A percentile compares a stretch with the other conserved stretches of the same genome.
These are phyloP conservation scores for Smittia sp. DNA, from an alignment of 2,888 invertebrate species.

Conservation along the genomic window DNA sequence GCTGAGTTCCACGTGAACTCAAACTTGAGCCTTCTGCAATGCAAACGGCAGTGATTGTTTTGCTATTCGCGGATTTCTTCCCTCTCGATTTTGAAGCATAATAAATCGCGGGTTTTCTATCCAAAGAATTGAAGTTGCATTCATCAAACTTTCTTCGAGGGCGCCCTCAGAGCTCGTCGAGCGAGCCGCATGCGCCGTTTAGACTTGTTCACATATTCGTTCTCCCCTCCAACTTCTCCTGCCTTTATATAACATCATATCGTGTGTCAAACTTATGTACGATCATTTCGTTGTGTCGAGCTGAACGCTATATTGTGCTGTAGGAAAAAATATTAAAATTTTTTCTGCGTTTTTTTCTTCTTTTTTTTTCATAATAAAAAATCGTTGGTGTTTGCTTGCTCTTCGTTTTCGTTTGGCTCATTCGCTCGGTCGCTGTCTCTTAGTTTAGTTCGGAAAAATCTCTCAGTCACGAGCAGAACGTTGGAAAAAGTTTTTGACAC, in stretches of 20 bases:
- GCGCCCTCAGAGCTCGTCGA: neutral
- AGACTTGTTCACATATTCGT: neutral
- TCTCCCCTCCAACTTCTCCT: constrained; percentile 25
- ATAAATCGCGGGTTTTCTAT: too few relatives aligned
- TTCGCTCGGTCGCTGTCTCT: constrained; percentile 34
- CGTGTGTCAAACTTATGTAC: constrained; percentile 16
- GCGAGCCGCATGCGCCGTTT: constrained; percentile 20
- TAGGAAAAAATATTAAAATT: constrained; percentile 30
- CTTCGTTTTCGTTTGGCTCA: constrained; percentile 27
- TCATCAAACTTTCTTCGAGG: neutral
- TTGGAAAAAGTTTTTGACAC: constrained; percentile 4
- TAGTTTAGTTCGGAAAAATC: constrained; percentile 36
- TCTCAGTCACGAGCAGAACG: neutral
- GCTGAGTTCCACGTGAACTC: too few relatives aligned
- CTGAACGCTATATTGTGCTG: neutral
- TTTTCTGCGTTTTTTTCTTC: constrained; percentile 39
- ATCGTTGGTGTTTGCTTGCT: constrained; percentile 39
- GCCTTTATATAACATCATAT: constrained; percentile 39
- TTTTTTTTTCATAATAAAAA: constrained; percentile 35
- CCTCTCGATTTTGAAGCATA: too few relatives aligned
- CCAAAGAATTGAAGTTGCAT: neutral
- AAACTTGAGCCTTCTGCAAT: neutral
- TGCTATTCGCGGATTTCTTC: neutral
- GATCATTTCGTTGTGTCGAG: constrained; percentile 35
- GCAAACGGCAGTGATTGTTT: neutral